phyloP scores from a whole-genome alignment of 2,888 invertebrate genomes.

The Acrocyrtus sp. region DNA sequence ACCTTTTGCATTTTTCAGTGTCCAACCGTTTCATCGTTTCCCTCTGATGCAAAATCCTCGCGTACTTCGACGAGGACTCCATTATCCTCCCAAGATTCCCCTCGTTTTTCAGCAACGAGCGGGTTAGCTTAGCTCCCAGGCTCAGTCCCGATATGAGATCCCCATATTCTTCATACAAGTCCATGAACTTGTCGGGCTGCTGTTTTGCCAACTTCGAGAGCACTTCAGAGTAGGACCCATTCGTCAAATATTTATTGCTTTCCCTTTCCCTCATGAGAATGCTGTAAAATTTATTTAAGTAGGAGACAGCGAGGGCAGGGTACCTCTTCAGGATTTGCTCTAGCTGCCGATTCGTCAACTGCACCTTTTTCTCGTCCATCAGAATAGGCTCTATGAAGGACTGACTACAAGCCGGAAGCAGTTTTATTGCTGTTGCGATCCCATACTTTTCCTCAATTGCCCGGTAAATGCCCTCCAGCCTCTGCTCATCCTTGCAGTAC shows the following conservation, averaged over 20 bases:
- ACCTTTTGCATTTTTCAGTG: conserved; percentile 45
- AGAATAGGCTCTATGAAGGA: conserved; percentile 40
- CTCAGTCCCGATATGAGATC: conserved; percentile 31
- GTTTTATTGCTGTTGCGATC: conserved; percentile 35
- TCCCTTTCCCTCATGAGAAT: conserved; percentile 29
- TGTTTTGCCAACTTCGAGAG: conserved; percentile 31
- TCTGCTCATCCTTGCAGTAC: conserved; percentile 38
- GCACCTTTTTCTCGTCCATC: conserved; percentile 44
- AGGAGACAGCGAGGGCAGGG: conserved; percentile 37
- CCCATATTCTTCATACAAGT: conserved; percentile 52
- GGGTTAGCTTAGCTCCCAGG: conserved; percentile 38
- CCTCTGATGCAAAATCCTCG: conserved; percentile 31
- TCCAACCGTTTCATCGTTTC: conserved; percentile 43
- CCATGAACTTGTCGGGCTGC: conserved; percentile 41
- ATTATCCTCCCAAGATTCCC: conserved; percentile 29
- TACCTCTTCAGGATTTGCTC: conserved; percentile 32
- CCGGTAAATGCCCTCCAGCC: conserved; percentile 47
- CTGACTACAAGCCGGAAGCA: conserved; percentile 48
- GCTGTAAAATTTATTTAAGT: conserved; percentile 46
- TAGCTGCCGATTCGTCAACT: conserved; percentile 44
- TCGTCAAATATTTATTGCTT: conserved; percentile 42
- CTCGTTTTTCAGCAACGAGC: conserved; percentile 21
- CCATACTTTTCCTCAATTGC: conserved; percentile 52
- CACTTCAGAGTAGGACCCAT: conserved; percentile 28
- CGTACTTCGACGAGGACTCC: conserved; percentile 43